Evolutionary conservation across 53 echinoderm and acorn worm genomes (phyloP).

Genomic region (Echinarachnius parma): DNA sequence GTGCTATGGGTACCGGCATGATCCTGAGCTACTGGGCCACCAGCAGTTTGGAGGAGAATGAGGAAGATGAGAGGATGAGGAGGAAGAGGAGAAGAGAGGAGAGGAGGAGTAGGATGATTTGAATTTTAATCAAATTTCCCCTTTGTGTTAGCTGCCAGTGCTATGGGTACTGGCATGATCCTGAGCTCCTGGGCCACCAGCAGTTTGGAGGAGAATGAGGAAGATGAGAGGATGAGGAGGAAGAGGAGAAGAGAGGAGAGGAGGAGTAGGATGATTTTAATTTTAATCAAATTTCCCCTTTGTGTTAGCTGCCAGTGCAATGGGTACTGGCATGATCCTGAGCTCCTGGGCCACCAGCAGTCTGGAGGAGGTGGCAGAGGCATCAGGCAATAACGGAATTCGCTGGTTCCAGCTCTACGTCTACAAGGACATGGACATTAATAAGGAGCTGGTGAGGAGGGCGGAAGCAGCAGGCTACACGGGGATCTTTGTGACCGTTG

Average conservation of each 20-base stretch:
- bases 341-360: slow-evolving; percentile 82
- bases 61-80: too few relatives aligned
- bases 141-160: slow-evolving; percentile 76
- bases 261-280: too few relatives aligned
- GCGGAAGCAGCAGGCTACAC: slow-evolving; percentile 89
- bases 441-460: slow-evolving; percentile 55
- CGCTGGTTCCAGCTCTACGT: slow-evolving; percentile 92
- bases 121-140: too few relatives aligned
- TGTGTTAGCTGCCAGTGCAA: slow-evolving; percentile 58
- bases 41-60: slow-evolving; percentile 79
- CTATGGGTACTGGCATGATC: slow-evolving; percentile 71
- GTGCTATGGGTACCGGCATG: slow-evolving; percentile 70
- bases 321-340: slow-evolving; percentile 75
- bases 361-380: slow-evolving; percentile 76
- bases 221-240: too few relatives aligned
- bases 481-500: slow-evolving; percentile 82
- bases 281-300: background rate
- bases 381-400: slow-evolving; percentile 64
- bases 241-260: too few relatives aligned
- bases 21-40: slow-evolving; percentile 81
- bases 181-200: slow-evolving; percentile 80
- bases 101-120: too few relatives aligned
- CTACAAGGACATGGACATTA: slow-evolving; percentile 58
- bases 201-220: slow-evolving; percentile 85
- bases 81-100: too few relatives aligned